A percentile compares a stretch with the other conserved stretches of the same genome.
Conservation (phyloP, 2,113 vertebrate genomes). For the Rhinolophus ferrumequinum region DNA sequence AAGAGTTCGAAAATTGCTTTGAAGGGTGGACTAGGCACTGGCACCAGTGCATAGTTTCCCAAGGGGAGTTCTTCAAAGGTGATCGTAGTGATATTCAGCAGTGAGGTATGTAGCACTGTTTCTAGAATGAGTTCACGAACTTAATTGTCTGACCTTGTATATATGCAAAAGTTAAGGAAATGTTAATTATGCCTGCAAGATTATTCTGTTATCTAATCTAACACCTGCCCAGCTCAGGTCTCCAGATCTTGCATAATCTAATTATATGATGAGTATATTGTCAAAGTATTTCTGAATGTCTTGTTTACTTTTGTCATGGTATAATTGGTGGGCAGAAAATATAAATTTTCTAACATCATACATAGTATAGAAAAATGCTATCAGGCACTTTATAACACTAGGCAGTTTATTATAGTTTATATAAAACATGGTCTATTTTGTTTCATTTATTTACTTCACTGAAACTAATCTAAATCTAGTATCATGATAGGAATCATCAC, state of each 20-base stretch:
- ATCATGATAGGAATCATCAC: slow-evolving; percentile 37
- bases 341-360: not conserved
- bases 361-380: not conserved
- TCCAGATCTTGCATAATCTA: not conserved
- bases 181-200: not conserved
- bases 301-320: not conserved
- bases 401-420: not conserved
- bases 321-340: not conserved
- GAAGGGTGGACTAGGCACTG: too few species aligned
- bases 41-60: too few species aligned
- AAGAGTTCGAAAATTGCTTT: too few species aligned
- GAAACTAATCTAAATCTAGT: not conserved
- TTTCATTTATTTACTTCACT: slow-evolving; percentile 40
- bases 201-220: not conserved
- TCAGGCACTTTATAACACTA: not conserved
- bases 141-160: not conserved
- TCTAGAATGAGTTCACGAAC: too few species aligned
- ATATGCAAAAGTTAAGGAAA: not conserved
- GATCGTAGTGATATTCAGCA: too few species aligned
- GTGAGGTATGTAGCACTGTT: too few species aligned
- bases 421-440: not conserved
- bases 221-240: not conserved
- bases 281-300: not conserved
- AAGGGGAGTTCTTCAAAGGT: too few species aligned
- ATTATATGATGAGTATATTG: not conserved